Evolutionary conservation across 1,140 invertebrate species (phyloP).

Genomic region (Drosophila prosaltans): DNA sequence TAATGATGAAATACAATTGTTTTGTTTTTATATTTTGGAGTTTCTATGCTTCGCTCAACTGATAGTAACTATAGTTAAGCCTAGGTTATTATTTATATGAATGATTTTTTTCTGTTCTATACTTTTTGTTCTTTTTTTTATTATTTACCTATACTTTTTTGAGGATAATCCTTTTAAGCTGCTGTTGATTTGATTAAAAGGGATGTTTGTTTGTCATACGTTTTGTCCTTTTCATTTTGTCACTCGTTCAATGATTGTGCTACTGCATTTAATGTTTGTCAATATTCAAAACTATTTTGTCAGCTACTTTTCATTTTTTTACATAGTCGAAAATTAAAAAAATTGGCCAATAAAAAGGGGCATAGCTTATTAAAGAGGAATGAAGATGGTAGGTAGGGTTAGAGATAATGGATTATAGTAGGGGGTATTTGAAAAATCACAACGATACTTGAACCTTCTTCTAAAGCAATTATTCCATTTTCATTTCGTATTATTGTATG

Average conservation of each 20-base stretch:
- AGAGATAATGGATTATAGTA: neutral
- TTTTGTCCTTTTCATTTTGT: conserved; percentile 34
- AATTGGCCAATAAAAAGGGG: neutral
- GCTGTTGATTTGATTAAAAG: conserved; percentile 29
- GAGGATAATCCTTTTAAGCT: conserved; percentile 56
- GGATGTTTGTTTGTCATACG: conserved; percentile 12
- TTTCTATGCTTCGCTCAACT: neutral
- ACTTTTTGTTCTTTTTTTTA: neutral
- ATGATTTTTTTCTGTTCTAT: neutral
- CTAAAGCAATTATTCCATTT: conserved; percentile 63
- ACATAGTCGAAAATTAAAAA: neutral
- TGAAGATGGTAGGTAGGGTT: neutral
- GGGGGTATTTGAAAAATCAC: conserved; percentile 60
- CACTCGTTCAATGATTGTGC: conserved; percentile 75
- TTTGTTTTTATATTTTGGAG: neutral
- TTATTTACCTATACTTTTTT: conserved; percentile 5
- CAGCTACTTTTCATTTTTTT: conserved; percentile 10
- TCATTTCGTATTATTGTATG: conserved; percentile 32
- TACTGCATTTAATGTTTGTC: conserved; percentile 63
- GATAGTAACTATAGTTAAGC: neutral
- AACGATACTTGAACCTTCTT: conserved; percentile 59
- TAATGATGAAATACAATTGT: too few species aligned
- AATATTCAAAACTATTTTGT: conserved; percentile 34
- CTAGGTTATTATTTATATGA: conserved; percentile 1
- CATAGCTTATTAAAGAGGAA: neutral